These are phyloP conservation scores for Pinna nobilis DNA, from an alignment of 1,140 invertebrate species.

Conservation along the genomic window DNA sequence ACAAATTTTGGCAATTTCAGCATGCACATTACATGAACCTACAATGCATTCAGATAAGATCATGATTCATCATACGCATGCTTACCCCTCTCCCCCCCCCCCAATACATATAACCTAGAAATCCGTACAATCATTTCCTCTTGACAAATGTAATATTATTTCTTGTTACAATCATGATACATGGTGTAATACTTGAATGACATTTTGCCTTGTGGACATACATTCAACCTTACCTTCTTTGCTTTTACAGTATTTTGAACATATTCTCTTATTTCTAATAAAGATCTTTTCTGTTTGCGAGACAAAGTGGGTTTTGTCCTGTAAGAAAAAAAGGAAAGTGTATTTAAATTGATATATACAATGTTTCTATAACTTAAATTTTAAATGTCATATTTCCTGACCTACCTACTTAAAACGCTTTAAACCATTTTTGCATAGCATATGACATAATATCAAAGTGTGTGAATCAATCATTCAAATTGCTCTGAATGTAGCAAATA, in stretches of 20 bases:
- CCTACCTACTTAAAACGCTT: neutral
- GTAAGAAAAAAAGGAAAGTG: slow-evolving; percentile 37
- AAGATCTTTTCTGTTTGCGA: slow-evolving; percentile 74
- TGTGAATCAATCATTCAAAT: no score
- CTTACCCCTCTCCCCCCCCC: no score
- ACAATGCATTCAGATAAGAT: no score
- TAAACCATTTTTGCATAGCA: neutral
- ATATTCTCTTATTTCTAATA: slow-evolving; percentile 75
- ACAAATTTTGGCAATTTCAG: no score
- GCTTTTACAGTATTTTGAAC: slow-evolving; percentile 75
- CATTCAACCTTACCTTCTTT: slow-evolving; percentile 74
- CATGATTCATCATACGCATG: no score
- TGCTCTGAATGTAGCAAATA: no score
- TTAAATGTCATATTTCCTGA: neutral
- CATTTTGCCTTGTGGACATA: neutral
- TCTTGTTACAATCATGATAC: no score
- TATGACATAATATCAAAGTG: neutral
- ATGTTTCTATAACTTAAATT: neutral
- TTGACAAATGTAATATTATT: no score
- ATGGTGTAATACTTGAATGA: no score
- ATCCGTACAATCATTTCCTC: no score
- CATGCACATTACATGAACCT: no score
- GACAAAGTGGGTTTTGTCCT: slow-evolving; percentile 74
- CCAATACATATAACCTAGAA: no score
- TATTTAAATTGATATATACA: neutral